A percentile compares a stretch with the other conserved stretches of the same genome.
Conservation (phyloP, 2,888 invertebrate genomes). For the Spatulosminthurus flaviceps region DNA sequence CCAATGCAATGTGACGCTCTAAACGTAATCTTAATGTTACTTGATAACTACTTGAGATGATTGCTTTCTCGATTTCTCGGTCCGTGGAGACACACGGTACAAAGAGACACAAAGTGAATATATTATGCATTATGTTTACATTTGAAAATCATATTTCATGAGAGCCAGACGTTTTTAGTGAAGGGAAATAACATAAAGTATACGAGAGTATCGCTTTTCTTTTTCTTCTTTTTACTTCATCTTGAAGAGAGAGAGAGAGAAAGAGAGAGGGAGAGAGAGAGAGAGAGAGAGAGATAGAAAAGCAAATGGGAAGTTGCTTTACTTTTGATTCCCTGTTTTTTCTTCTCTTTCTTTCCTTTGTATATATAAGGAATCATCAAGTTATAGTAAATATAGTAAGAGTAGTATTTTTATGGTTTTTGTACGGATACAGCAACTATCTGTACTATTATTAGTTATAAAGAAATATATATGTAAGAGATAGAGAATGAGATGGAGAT, state of each 20-base stretch:
- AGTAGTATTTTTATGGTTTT: not conserved
- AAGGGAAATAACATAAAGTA: conserved; percentile 15
- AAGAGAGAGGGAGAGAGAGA: not conserved
- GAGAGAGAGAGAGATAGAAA: conserved; percentile 1
- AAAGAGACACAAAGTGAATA: conserved; percentile 41
- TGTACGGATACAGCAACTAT: too few species aligned
- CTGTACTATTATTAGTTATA: conserved; percentile 2
- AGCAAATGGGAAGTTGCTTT: conserved; percentile 3
- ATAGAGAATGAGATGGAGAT: conserved; percentile 21
- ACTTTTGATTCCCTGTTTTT: conserved; percentile 12
- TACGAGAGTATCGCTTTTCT: not conserved
- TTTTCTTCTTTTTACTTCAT: not conserved
- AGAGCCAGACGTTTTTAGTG: conserved; percentile 12
- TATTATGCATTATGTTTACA: conserved; percentile 45
- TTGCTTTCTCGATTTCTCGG: conserved; percentile 40
- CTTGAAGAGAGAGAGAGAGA: conserved; percentile 26
- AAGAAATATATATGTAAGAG: conserved; percentile 20
- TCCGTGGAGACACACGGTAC: conserved; percentile 8
- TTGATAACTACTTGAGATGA: conserved; percentile 44
- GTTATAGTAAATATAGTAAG: too few species aligned
- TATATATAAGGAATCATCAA: not conserved
- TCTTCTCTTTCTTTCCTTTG: not conserved
- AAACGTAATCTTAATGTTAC: conserved; percentile 1
- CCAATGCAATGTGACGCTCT: conserved; percentile 18
- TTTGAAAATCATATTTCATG: conserved; percentile 45